Evolutionary conservation across 1,140 invertebrate species (phyloP).

Genomic region (Ips typographus): DNA sequence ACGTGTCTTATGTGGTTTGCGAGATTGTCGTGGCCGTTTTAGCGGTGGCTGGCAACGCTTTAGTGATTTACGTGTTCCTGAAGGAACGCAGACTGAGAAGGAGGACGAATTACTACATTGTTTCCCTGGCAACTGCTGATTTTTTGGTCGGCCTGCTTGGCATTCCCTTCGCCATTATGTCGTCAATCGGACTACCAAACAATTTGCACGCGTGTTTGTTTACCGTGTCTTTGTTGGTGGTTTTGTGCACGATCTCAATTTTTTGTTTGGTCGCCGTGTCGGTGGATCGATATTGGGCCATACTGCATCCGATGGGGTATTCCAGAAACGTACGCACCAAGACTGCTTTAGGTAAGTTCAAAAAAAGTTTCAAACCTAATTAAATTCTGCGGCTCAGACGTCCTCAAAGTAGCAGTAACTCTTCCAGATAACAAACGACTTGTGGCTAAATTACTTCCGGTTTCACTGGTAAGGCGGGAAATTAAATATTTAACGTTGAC

Average conservation of each 20-base stretch:
- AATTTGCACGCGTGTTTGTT: constrained; percentile 82
- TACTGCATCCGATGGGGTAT: constrained; percentile 86
- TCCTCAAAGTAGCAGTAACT: no score
- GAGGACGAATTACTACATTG: constrained; percentile 89
- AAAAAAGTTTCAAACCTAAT: neutral
- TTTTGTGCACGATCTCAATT: constrained; percentile 89
- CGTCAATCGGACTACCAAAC: constrained; percentile 71
- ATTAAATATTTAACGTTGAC: no score
- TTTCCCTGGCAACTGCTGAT: constrained; percentile 83
- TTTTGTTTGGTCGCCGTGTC: constrained; percentile 89
- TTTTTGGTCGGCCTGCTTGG: constrained; percentile 76
- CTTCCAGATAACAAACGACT: no score
- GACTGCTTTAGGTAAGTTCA: constrained; percentile 75
- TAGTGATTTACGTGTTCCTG: constrained; percentile 82
- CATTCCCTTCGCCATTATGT: constrained; percentile 83
- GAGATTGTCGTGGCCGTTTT: constrained; percentile 80
- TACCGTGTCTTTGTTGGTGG: constrained; percentile 82
- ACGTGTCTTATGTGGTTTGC: constrained; percentile 69
- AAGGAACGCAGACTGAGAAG: constrained; percentile 74
- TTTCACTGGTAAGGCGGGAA: no score
- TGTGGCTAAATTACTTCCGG: no score
- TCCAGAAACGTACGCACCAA: constrained; percentile 81
- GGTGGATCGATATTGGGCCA: constrained; percentile 90
- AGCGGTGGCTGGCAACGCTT: constrained; percentile 79
- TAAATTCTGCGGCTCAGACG: neutral